Base-by-base conservation (phyloP, 2,113 vertebrate genomes). In the Chamaetylas fuelleborni region DNA sequence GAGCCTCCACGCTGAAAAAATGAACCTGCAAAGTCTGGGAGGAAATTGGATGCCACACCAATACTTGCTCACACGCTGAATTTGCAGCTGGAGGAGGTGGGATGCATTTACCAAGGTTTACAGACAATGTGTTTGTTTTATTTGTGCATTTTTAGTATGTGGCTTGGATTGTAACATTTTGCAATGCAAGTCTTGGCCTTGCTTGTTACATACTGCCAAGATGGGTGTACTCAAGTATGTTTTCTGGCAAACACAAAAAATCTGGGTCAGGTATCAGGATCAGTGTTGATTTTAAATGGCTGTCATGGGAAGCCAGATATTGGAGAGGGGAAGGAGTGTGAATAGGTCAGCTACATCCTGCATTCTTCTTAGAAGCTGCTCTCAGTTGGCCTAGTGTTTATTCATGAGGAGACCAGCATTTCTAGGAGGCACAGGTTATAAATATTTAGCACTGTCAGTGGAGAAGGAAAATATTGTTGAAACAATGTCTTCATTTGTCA, bases 401-500 rank as follows among this genome's bases (percentile, higher is more conserved):
- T 86, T 84, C 82, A 83, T 95, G 76, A 89, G 62, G 36, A 94
- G 67, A 56, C 48, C 69, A 90, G 50, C 38, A 47, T 74, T 95
- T 76, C 88, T 80, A 90, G 81, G 33, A 92, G 82, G 64, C 76
- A 88, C 25, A 61, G 28, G 43, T 28, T 81, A 93, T 93, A 96
- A 97, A 97, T 97, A 97, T 94, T 97, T 96, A 97, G 83, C 42
- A 93, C 82, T 76, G 61, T 67, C 88, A 83, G 64, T 62, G 24
- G 56, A 89, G 84, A 93, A 96, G 78, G 95, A 96, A 96, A 96
- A 93, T 87, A 91, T 77, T 95, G 93, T 95, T 84, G 79, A 78
- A 97, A 92, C 65, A 81, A 80, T 92, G 95, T 61, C 85, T 96
- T 93, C 89, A 86, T 97, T 84, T 96, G 72, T 82, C 88, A 92